Conservation (phyloP, 2,888 invertebrate species). For the Metallyticus violacea region DNA sequence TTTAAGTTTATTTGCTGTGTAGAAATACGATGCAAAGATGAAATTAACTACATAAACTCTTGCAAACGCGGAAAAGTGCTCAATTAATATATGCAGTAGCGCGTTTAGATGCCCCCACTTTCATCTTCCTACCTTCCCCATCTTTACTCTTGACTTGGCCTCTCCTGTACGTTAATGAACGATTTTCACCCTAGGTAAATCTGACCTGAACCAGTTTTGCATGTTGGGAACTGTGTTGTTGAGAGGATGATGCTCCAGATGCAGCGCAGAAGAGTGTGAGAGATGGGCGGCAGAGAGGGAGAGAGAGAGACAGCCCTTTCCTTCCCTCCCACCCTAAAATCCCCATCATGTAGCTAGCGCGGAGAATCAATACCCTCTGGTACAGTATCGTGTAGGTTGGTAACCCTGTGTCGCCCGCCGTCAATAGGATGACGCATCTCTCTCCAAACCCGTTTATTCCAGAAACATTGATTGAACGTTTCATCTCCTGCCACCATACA, state of each 20-base stretch:
- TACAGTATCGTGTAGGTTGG: background rate
- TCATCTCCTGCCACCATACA: background rate
- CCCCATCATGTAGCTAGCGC: background rate
- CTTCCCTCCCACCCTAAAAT: no score
- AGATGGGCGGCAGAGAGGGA: background rate
- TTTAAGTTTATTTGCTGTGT: no score
- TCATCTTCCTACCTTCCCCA: background rate
- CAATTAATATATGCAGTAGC: background rate
- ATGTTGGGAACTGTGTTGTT: background rate
- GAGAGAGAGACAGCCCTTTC: background rate
- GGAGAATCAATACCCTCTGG: background rate
- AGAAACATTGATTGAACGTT: background rate
- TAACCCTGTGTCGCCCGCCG: background rate
- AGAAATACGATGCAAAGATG: no score
- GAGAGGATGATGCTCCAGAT: slow-evolving; percentile 11
- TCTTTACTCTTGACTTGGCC: background rate
- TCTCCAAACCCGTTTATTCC: no score
- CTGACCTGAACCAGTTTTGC: background rate
- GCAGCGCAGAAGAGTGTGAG: background rate
- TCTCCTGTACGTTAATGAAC: background rate
- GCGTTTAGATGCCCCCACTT: background rate
- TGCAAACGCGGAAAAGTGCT: background rate
- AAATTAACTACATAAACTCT: background rate
- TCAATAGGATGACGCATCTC: background rate
- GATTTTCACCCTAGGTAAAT: background rate